Base-by-base conservation (phyloP, 2,797 vertebrate genomes). In the Melanotaenia trifasciata region DNA sequence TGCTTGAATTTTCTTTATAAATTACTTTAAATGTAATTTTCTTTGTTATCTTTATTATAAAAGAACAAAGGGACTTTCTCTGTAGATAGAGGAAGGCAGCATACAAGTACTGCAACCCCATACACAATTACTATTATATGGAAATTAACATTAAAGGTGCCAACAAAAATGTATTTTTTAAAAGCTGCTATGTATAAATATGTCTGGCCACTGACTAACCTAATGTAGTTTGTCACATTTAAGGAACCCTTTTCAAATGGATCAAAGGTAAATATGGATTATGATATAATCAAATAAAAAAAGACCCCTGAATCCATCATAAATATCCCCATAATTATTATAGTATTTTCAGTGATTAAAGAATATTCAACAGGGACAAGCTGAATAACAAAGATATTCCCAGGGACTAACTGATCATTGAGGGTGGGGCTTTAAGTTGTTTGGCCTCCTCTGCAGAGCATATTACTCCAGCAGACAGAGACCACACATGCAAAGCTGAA, bases 401-500 rank as follows among this genome's bases (percentile, higher is more conserved):
- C 12, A 54, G 12, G 22, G 22, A 24, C 22, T 24, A 5, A 53
- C 1, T 22, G 16, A 61, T 61, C 22, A 61, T 16, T 36, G 1
- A 36, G 6, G 22, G 16, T 28, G 0, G 38, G 56, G 30, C 33
- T 6, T 5, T 35, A 5, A 51, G 24, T 54, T 54, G 13, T 14
- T 24, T 47, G 32, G 36, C 28, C 26, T 71, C 22, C 47, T 60
- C 33, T 24, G 51, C 51, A 10, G 4, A 8, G n/a, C 26, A 30
- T 30, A 57, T 18, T 28, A 30, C 54, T 16, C 12, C 26, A 7
- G 35, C 51, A 18, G 30, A 47, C 16, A 62, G 28, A 28, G 6
- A 43, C 38, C 57, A 63, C 45, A 66, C 4, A 20, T 56, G 54
- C 60, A 58, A 58, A 43, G 20, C 33, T 60, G 6, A 47, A 10